Conservation (phyloP, 2,113 vertebrate species). For the Sinocyclocheilus anophthalmus region DNA sequence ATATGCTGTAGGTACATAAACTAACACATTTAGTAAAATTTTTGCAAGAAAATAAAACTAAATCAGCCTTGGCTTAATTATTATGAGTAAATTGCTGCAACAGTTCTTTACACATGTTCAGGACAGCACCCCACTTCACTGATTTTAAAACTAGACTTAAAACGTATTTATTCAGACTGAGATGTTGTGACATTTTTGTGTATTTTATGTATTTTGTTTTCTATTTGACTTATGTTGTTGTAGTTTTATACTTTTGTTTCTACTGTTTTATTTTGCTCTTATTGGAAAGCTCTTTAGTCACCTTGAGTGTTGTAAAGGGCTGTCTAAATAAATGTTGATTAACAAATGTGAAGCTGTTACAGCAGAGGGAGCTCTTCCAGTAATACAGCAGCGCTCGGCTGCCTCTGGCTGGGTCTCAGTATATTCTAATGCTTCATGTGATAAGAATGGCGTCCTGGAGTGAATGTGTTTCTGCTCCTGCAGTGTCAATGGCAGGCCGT, state of each 20-base stretch:
- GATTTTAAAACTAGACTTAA: too few species aligned
- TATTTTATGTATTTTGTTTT: too few species aligned
- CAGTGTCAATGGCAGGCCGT: slow-evolving; percentile 77
- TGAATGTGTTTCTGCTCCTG: slow-evolving; percentile 44
- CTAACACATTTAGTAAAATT: background rate
- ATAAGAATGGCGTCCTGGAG: too few species aligned
- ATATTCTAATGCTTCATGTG: too few species aligned
- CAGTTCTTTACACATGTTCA: background rate
- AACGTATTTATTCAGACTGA: too few species aligned
- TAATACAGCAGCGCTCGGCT: background rate
- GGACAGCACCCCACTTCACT: background rate
- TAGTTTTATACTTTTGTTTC: too few species aligned
- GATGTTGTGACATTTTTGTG: too few species aligned
- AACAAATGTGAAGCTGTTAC: background rate
- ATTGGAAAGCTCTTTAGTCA: too few species aligned
- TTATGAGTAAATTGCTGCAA: background rate
- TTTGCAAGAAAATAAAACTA: too few species aligned
- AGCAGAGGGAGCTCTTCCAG: background rate
- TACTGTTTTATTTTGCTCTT: too few species aligned
- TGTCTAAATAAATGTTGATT: background rate
- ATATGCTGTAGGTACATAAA: background rate
- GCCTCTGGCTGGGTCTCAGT: background rate
- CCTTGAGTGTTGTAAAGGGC: too few species aligned
- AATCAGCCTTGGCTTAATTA: background rate
- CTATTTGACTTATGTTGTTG: too few species aligned